These are phyloP conservation scores for Callyntrura sp. DNA, from an alignment of 2,888 invertebrate species.

Conservation along the genomic window DNA sequence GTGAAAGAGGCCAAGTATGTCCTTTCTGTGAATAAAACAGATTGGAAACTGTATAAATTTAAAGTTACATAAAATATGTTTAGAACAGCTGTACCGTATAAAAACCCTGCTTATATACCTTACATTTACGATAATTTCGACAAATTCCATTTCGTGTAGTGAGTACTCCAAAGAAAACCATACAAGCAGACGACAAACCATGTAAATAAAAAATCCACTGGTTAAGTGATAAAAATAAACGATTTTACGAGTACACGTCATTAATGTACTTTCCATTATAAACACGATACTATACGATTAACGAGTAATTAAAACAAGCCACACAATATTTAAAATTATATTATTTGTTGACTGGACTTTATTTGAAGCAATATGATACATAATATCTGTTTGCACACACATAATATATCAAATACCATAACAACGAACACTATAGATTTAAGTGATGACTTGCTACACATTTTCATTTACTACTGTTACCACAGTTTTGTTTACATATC, in stretches of 20 bases:
- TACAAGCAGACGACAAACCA: not conserved
- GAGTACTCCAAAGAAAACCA: not conserved
- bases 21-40: conserved; percentile 27
- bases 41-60: conserved; percentile 21
- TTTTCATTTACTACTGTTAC: not conserved
- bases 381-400: not conserved
- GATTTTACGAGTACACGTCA: not conserved
- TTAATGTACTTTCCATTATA: not conserved
- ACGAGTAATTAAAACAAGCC: not conserved
- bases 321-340: not conserved
- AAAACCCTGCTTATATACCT: not conserved
- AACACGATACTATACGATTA: not conserved
- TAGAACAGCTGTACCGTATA: not conserved
- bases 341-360: conserved; percentile 30
- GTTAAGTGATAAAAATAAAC: not conserved
- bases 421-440: not conserved
- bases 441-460: not conserved
- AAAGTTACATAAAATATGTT: not conserved
- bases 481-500: too few relatives aligned
- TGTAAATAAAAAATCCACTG: not conserved
- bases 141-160: not conserved
- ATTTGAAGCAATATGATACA: not conserved
- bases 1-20: conserved; percentile 64
- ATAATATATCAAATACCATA: not conserved
- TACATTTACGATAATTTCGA: not conserved